Evolutionary conservation across 1,140 invertebrate genomes (phyloP).

Genomic region (Tribolium madens): DNA sequence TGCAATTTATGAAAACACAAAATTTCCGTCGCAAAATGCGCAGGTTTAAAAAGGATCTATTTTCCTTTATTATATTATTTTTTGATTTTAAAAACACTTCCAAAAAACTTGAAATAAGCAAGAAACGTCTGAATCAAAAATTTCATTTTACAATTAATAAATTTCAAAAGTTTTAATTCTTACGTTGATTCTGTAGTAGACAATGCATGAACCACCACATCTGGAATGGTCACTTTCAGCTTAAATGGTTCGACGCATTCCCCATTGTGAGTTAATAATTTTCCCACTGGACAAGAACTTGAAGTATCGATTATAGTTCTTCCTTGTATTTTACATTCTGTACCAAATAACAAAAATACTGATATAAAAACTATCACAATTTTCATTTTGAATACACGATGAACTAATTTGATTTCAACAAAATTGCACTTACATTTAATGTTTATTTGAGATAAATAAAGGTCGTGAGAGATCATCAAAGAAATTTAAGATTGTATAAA

Average conservation of each 20-base stretch:
- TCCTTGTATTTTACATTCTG: background rate
- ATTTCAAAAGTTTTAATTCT: too few relatives aligned
- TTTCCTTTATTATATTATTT: too few relatives aligned
- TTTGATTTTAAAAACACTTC: too few relatives aligned
- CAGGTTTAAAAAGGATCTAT: background rate
- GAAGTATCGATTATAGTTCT: slow-evolving; percentile 10
- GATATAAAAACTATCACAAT: background rate
- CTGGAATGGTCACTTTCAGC: background rate
- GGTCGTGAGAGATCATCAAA: background rate
- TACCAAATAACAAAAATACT: background rate
- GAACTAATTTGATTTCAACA: background rate
- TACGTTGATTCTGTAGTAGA: background rate
- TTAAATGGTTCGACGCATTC: slow-evolving; percentile 9
- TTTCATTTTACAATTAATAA: too few relatives aligned
- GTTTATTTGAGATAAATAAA: background rate
- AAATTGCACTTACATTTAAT: slow-evolving; percentile 1
- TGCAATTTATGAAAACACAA: background rate
- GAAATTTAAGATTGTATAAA: background rate
- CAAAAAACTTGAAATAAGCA: too few relatives aligned
- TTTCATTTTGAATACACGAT: background rate
- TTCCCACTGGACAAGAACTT: slow-evolving; percentile 1
- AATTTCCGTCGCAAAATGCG: background rate
- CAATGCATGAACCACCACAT: background rate
- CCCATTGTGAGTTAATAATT: background rate
- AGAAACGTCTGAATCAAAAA: too few relatives aligned